Evolutionary conservation across 2,113 vertebrate genomes (phyloP).

Genomic region (Phalacrocorax pelagicus): DNA sequence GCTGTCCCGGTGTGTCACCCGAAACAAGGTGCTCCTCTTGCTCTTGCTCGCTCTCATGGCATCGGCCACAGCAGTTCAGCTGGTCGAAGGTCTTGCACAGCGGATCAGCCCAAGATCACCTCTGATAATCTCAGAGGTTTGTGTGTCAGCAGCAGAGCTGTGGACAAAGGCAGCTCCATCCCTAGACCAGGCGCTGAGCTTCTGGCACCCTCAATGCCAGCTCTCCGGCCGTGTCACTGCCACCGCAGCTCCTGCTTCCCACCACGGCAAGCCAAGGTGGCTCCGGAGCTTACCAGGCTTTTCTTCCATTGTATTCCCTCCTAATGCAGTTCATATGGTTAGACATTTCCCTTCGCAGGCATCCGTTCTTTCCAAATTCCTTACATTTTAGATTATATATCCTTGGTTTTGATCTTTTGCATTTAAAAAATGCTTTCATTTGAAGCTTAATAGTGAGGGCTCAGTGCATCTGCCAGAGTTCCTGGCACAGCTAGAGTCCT

Average conservation of each 20-base stretch:
- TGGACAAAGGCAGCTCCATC: background rate
- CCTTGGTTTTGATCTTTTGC: background rate
- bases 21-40: background rate
- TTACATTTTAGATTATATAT: background rate
- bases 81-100: background rate
- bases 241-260: background rate
- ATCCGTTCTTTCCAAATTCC: background rate
- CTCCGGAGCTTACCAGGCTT: background rate
- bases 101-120: background rate
- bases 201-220: rapidly evolving
- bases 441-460: background rate
- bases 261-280: rapidly evolving
- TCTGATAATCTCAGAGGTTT: background rate
- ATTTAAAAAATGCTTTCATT: background rate
- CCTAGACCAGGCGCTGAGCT: background rate
- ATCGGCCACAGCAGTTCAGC: rapidly evolving
- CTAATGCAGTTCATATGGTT: background rate
- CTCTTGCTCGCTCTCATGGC: background rate
- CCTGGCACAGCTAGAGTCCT: slow-evolving; percentile 23
- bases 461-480: slow-evolving; percentile 38
- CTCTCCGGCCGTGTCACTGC: rapidly evolving
- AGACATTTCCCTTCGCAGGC: background rate
- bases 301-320: background rate
- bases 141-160: background rate
- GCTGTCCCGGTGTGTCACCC: background rate